These are phyloP conservation scores for Petromus typicus DNA, from an alignment of 2,113 vertebrate species.

Conservation along the genomic window DNA sequence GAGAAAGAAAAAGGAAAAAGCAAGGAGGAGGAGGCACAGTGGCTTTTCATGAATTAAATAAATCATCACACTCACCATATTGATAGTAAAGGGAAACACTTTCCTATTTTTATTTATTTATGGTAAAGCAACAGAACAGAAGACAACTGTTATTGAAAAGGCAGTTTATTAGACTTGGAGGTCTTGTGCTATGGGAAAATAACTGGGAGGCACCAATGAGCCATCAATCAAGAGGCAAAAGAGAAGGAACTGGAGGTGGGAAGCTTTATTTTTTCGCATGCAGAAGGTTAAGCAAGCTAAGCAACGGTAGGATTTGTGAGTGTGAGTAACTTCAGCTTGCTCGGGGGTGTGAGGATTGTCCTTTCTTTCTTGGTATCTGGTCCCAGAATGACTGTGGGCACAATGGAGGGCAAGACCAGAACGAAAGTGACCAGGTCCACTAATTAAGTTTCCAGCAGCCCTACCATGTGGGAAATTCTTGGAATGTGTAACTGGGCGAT, in stretches of 20 bases:
- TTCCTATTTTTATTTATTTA: neutral
- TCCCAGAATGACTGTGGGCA: neutral
- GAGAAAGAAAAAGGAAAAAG: neutral
- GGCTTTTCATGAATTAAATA: neutral
- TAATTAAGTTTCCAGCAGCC: neutral
- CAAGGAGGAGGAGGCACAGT: neutral
- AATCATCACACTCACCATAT: neutral
- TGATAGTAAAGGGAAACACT: neutral
- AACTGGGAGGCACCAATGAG: fast-evolving
- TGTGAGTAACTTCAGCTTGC: neutral
- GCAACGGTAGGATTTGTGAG: neutral
- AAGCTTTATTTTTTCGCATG: neutral
- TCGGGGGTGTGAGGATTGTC: neutral
- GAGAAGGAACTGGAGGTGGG: neutral
- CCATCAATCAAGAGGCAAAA: neutral
- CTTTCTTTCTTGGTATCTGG: neutral
- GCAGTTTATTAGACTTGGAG: neutral
- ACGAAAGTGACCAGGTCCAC: neutral
- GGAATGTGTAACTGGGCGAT: neutral
- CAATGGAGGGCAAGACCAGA: neutral
- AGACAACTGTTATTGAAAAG: neutral
- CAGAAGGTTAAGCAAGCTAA: neutral
- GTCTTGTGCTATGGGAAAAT: neutral
- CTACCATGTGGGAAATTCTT: neutral
- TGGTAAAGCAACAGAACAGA: neutral